A percentile compares a stretch with the other conserved stretches of the same genome.
Conservation (phyloP, 23 tunicate species). For the Trididemnum clinides region DNA sequence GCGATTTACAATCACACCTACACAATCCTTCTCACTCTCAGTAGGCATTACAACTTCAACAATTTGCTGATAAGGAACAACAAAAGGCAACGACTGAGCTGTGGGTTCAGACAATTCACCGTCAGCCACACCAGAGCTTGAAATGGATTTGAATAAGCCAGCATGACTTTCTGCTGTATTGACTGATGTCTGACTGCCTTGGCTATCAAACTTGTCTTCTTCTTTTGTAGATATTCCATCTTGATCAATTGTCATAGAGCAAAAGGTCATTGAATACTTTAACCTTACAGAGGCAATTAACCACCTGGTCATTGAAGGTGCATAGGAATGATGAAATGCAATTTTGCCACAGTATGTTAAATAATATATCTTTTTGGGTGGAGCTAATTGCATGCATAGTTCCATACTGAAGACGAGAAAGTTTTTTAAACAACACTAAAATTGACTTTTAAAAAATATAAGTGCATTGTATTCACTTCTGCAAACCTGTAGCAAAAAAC, state of each 20-base stretch:
- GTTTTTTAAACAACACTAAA: too few species aligned
- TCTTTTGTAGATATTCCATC: background rate
- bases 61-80: constrained; percentile 5
- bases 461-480: too few species aligned
- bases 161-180: background rate
- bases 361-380: background rate
- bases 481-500: too few species aligned
- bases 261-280: background rate
- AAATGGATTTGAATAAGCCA: too few species aligned
- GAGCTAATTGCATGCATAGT: background rate
- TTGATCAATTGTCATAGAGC: constrained; percentile 7
- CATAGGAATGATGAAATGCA: constrained; percentile 29
- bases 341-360: constrained; percentile 31
- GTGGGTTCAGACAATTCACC: background rate
- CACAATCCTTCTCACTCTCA: constrained; percentile 17
- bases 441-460: too few species aligned
- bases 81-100: background rate
- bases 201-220: background rate
- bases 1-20: background rate
- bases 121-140: background rate
- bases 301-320: constrained; percentile 57
- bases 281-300: constrained; percentile 38
- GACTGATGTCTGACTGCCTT: background rate
- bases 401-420: too few species aligned
- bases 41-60: constrained; percentile 32